Conservation (phyloP, 2,113 vertebrate genomes). For the Sebastes schlegelii region DNA sequence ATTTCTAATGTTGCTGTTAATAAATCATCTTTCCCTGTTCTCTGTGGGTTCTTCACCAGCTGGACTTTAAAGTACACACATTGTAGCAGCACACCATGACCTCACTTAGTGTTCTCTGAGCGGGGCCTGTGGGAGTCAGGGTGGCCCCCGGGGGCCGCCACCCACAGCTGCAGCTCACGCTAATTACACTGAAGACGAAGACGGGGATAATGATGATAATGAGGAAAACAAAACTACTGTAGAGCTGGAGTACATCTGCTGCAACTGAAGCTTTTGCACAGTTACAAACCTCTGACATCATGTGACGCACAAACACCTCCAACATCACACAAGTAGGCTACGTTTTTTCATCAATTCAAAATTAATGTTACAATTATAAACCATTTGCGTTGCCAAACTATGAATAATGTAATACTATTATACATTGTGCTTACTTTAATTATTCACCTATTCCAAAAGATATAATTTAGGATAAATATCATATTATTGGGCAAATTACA, state of each 20-base stretch:
- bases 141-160: background rate
- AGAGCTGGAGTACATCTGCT: background rate
- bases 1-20: background rate
- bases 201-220: constrained; percentile 3
- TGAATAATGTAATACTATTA: background rate
- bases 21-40: background rate
- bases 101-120: constrained; percentile 42
- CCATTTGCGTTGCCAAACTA: background rate
- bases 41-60: background rate
- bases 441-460: no score
- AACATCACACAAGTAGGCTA: background rate
- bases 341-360: constrained; percentile 1
- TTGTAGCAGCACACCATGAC: background rate
- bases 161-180: constrained; percentile 38
- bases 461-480: no score
- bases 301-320: constrained; percentile 1
- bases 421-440: no score
- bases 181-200: constrained; percentile 41
- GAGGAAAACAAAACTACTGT: constrained; percentile 48
- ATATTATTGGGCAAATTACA: no score
- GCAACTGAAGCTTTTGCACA: constrained; percentile 14
- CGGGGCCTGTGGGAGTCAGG: background rate
- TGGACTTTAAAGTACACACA: background rate
- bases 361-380: background rate
- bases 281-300: constrained; percentile 5